Percentiles rank a stretch among this genome's conserved stretches.
Evolutionary conservation across 2,797 vertebrate genomes (phyloP).

Genomic region (Pangasius macronema): DNA sequence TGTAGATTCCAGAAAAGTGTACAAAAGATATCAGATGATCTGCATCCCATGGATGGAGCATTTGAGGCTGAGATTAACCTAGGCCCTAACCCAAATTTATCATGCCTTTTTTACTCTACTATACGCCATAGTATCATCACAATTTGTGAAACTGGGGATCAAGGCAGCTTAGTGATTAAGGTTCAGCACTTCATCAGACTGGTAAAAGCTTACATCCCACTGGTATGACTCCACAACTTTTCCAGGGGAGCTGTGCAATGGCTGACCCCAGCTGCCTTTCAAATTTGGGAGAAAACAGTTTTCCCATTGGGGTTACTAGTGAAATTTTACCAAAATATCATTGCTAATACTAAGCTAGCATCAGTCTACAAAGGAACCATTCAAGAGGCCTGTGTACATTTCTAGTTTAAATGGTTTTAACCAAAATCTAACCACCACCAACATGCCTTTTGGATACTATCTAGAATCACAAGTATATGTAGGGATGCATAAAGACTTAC

Average conservation of each 20-base stretch:
- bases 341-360: too few relatives aligned
- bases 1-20: background rate
- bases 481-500: slow-evolving; percentile 65
- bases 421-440: background rate
- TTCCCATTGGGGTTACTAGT: background rate
- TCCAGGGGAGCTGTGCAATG: background rate
- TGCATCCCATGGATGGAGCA: background rate
- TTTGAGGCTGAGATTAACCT: background rate
- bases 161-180: background rate
- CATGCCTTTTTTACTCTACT: background rate
- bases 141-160: background rate
- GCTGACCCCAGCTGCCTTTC: background rate
- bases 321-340: background rate
- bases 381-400: background rate
- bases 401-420: background rate
- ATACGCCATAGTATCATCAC: background rate
- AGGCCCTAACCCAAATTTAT: background rate
- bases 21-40: background rate
- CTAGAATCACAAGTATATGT: background rate
- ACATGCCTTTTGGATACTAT: background rate
- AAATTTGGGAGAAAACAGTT: background rate
- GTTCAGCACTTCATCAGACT: background rate
- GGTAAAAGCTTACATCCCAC: background rate
- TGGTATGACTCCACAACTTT: background rate
- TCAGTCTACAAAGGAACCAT: background rate